These are phyloP conservation scores for Malurus elegans DNA, from an alignment of 2,113 vertebrate genomes.

Conservation along the genomic window DNA sequence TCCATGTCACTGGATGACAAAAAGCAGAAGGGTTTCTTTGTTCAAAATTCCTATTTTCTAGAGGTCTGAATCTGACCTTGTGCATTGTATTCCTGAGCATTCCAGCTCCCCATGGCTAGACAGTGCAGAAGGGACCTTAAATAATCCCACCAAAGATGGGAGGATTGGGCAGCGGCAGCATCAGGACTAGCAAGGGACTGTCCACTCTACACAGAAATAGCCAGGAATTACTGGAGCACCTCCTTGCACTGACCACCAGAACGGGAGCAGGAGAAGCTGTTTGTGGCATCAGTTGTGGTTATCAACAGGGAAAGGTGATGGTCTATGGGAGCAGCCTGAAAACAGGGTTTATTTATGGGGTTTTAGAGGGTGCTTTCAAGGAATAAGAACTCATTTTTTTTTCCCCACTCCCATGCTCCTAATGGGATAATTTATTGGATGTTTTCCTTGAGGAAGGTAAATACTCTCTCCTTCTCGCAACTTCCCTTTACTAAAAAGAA, in stretches of 20 bases:
- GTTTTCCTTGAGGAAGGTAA: not conserved
- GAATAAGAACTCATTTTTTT: not conserved
- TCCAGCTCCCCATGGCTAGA: not conserved
- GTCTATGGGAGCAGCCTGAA: not conserved
- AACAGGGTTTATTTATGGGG: not conserved
- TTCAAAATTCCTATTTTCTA: not conserved
- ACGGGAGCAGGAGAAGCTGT: not conserved
- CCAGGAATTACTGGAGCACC: not conserved
- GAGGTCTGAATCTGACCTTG: not conserved
- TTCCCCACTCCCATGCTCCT: rapidly evolving
- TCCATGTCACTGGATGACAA: not conserved
- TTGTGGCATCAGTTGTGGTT: not conserved
- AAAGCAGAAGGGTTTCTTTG: not conserved
- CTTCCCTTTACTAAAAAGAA: not conserved
- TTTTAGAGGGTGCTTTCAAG: not conserved
- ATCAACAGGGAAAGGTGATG: not conserved
- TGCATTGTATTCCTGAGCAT: not conserved
- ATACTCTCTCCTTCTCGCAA: not conserved
- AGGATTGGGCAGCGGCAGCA: not conserved
- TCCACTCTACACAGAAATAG: not conserved
- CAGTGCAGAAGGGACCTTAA: not conserved
- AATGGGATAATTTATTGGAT: not conserved
- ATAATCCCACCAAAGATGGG: not conserved
- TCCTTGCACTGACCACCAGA: not conserved
- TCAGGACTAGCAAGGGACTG: not conserved